Conservation (phyloP, 1,140 invertebrate species). For the Neodiprion virginianus region DNA sequence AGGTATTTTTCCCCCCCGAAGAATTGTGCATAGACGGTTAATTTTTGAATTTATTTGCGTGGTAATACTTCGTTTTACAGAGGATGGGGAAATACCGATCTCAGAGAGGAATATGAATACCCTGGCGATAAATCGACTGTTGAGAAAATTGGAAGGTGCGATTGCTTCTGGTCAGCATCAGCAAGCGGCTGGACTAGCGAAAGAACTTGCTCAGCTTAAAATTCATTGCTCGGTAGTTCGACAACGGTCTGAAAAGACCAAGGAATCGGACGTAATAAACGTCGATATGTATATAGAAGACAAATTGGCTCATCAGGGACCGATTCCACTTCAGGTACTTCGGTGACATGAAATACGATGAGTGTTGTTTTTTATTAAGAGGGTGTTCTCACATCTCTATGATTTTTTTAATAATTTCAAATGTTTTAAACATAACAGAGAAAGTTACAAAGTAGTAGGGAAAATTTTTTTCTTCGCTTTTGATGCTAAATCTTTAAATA, state of each 20-base stretch:
- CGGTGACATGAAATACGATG: no score
- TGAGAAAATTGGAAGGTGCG: slow-evolving; percentile 71
- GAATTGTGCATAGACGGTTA: not conserved
- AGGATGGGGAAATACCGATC: slow-evolving; percentile 27
- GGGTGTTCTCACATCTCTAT: no score
- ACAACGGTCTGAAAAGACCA: slow-evolving; percentile 54
- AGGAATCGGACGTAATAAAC: slow-evolving; percentile 59
- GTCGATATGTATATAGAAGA: slow-evolving; percentile 82
- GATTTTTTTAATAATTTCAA: no score
- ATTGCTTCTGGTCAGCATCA: slow-evolving; percentile 73
- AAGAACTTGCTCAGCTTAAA: slow-evolving; percentile 73
- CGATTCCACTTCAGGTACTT: slow-evolving; percentile 71
- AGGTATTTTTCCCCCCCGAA: no score
- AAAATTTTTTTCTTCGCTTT: no score
- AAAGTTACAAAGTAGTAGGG: no score
- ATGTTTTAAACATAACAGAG: no score
- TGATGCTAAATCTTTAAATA: no score
- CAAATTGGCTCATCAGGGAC: slow-evolving; percentile 74
- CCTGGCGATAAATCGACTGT: slow-evolving; percentile 68
- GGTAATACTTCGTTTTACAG: not conserved
- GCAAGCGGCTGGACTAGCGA: slow-evolving; percentile 71
- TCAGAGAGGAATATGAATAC: slow-evolving; percentile 60
- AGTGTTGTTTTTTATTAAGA: no score
- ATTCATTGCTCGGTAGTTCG: slow-evolving; percentile 71
- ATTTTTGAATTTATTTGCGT: not conserved